Evolutionary conservation across 2,888 invertebrate species (phyloP), one percentile per base, ranked within the genome.

Genomic region (Caenorhabditis afra): DNA sequence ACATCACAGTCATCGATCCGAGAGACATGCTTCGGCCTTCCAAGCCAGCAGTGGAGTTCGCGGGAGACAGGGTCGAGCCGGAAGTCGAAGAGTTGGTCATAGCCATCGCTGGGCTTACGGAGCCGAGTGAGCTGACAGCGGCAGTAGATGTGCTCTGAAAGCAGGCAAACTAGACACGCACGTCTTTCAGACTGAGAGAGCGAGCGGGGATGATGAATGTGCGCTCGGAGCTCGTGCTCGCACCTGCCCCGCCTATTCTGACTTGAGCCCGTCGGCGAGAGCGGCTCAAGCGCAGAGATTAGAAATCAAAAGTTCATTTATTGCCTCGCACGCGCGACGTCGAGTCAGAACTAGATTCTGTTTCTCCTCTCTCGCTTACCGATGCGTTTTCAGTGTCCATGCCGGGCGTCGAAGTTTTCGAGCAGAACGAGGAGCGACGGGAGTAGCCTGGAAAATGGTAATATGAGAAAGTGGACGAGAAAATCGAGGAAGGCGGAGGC

Each of bases 1-100:
- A 85, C 85, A 85, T 85, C 35, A 85, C 85, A 1, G 85, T 85
- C 84, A 84, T 84, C 12, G 81, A 66, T 49, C 84, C 84, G 14
- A 84, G 67, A 11, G 84, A 84, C 75, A 81, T 81, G 61, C 75
- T 75, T 49, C 84, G 59, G 20, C 75, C 75, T 57, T 84, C 84
- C n/a, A 84, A 61, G 0, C 83, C 83, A 22, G 23, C 45, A 16
- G 59, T 11, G 4, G 47, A 16, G 39, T 18, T 1, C 0, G 64
- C 12, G 1, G 49, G n/a, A 3, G 71, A 23, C 1, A n/a, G n/a
- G n/a, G 57, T 41, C 14, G 5, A 29, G 3, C 18, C n/a, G 22
- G 76, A 59, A 12, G 57, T 65, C 4, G 62, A 39, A 22, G 22
- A 41, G 22, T 53, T 53, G 52, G 14, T 20, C 5, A 44, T n/a